Base-by-base conservation (phyloP, 1,140 invertebrate species). In the Zeugodacus cucurbitae region DNA sequence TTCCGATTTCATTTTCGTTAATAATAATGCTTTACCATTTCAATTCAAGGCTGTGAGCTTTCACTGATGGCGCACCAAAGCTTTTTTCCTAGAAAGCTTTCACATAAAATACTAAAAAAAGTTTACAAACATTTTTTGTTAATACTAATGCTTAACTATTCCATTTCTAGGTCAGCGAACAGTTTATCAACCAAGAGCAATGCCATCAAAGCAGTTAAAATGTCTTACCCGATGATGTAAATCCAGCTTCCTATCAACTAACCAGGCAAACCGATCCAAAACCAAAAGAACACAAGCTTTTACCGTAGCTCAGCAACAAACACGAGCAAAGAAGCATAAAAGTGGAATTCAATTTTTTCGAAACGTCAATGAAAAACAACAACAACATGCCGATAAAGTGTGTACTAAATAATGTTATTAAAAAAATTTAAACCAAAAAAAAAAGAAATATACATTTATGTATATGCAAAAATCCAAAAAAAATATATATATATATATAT, bases 141-240 rank as follows among this genome's bases (percentile, higher is more conserved):
- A 41, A 41, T 41, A 7, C 7, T 41, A 8, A 44, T 44, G 10
- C 4, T 54, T 54, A 17, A 54, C 48, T 54, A 54, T 54, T 54
- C 11, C 14, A n/a, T 5, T 48, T 48, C 14, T 82, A 82, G 74
- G 41, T 82, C 74, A 48, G 41, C 10, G 6, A 26, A 48, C 41
- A 44, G 74, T 48, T 48, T 48, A 82, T 41, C 20, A 48, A 37
- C 37, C 37, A 26, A 26, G 48, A 29, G 17, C 41, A 11, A 48
- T 14, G n/a, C 74, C 44, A 48, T n/a, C 22, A 82, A 48, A 62
- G 37, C 74, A 48, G 22, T 26, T 82, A 82, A 48, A 44, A 44
- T 41, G 74, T 82, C 74, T 82, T 82, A 48, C 74, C 74, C 74
- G 41, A 82, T 82, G 37, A 82, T 82, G 74, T 48, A 82, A 82